phyloP scores from a whole-genome alignment of 2,113 vertebrate species.

The Malurus elegans region DNA sequence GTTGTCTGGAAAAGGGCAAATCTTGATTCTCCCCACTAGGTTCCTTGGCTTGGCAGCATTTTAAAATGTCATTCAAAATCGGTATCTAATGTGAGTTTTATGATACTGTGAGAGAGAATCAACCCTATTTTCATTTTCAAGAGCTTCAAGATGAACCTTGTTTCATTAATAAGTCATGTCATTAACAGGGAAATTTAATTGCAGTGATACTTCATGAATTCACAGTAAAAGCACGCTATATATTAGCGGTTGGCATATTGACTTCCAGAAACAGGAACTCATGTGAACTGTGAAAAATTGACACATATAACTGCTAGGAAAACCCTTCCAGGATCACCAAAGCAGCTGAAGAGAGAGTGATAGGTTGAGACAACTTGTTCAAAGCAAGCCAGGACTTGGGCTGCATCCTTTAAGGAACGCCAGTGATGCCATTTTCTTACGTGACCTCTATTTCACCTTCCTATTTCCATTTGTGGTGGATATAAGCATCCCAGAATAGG shows the following conservation, averaged over 20 bases:
- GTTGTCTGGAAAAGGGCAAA: not conserved
- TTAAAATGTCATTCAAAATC: conserved; percentile 11
- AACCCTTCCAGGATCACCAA: not conserved
- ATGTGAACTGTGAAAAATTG: not conserved
- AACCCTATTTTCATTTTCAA: conserved; percentile 30
- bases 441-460: not conserved
- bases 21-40: not conserved
- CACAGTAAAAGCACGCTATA: not conserved
- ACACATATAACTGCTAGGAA: not conserved
- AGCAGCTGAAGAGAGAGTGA: not conserved
- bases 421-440: not conserved
- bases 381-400: not conserved
- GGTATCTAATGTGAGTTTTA: not conserved
- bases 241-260: conserved; percentile 7
- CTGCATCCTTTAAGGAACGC: not conserved
- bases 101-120: not conserved
- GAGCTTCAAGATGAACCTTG: not conserved
- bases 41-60: not conserved
- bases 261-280: not conserved
- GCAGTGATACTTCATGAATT: conserved; percentile 35
- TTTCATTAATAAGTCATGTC: conserved; percentile 56
- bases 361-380: not conserved
- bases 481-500: not conserved
- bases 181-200: conserved; percentile 44
- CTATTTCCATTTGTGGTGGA: not conserved